Base-by-base conservation (phyloP, 2,797 vertebrate genomes). In the Dicrostonyx torquatus region DNA sequence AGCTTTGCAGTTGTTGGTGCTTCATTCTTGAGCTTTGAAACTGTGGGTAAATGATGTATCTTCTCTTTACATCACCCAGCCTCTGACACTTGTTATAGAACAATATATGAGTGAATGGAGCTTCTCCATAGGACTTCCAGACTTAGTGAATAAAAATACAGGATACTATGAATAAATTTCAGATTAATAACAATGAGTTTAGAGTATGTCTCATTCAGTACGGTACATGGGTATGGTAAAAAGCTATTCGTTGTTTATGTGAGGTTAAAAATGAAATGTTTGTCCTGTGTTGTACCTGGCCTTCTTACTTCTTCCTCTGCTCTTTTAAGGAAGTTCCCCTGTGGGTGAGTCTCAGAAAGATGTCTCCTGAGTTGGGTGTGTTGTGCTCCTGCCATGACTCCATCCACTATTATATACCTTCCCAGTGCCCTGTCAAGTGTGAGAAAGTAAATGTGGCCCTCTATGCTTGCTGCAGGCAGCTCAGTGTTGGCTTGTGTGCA, bases 311-410 rank as follows among this genome's bases (percentile, higher is more conserved):
- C 73, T 37, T 13, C 2, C 11, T 20, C 9, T 10, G 50, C 24
- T 48, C 6, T 20, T 4, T 13, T 22, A 2, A 3, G 40, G 24
- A 43, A 70, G 17, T 37, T 73, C 58, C 26, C 43, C 34, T 60
- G 34, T n/a, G 76, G 22, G 22, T 2, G 22, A 11, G 3, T 24
- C 37, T n/a, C 6, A 66, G 14, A 3, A 34, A 45, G 29, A 22
- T 0, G 6, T 45, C 31, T 70, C 53, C n/a, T 24, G 87, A 29
- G 45, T 1, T 34, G 4, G 34, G 29, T 15, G 6, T 22, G 0
- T 5, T 0, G 0, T 0, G 6, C 9, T 72, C 29, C 17, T 29
- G 14, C 58, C 3, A 0, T 0, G 0, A 24, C 1, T 15, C 18
- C 29, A 4, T 10, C 3, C 17, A 11, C 22, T 31, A 0, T 13